These are phyloP conservation scores for Portevinia maculata DNA, from an alignment of 2,888 invertebrate species.

Conservation along the genomic window DNA sequence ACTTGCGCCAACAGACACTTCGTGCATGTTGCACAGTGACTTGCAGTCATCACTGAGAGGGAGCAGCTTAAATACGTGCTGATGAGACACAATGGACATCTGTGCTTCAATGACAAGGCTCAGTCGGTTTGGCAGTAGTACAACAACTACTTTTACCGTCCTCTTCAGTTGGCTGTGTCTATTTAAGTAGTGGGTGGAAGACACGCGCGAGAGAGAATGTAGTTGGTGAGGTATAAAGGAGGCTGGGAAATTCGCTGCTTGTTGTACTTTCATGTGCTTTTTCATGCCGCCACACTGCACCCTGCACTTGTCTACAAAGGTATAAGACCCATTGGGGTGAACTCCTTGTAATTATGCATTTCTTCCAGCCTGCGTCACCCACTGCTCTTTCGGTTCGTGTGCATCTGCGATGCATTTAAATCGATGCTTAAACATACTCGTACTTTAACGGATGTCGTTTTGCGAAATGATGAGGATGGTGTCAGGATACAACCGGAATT, in stretches of 20 bases:
- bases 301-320: not conserved
- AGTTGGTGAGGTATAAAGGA: not conserved
- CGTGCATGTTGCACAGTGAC: conserved; percentile 24
- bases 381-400: conserved; percentile 14
- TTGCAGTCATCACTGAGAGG: conserved; percentile 40
- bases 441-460: conserved; percentile 66
- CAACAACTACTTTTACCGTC: conserved; percentile 37
- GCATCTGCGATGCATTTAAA: conserved; percentile 55
- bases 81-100: conserved; percentile 60
- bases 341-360: conserved; percentile 53
- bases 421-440: conserved; percentile 70
- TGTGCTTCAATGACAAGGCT: no score
- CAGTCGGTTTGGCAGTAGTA: conserved; percentile 17
- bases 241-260: conserved; percentile 2
- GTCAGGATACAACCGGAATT: conserved; percentile 27
- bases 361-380: conserved; percentile 12
- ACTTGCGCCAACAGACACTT: not conserved
- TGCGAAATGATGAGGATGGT: conserved; percentile 36
- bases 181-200: not conserved
- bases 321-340: conserved; percentile 30
- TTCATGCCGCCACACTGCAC: conserved; percentile 2
- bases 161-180: conserved; percentile 29
- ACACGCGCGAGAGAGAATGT: not conserved
- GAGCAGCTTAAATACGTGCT: conserved; percentile 20
- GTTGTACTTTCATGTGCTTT: conserved; percentile 36